Conservation (phyloP, 1,140 invertebrate species). For the Anagrus nilaparvatae region DNA sequence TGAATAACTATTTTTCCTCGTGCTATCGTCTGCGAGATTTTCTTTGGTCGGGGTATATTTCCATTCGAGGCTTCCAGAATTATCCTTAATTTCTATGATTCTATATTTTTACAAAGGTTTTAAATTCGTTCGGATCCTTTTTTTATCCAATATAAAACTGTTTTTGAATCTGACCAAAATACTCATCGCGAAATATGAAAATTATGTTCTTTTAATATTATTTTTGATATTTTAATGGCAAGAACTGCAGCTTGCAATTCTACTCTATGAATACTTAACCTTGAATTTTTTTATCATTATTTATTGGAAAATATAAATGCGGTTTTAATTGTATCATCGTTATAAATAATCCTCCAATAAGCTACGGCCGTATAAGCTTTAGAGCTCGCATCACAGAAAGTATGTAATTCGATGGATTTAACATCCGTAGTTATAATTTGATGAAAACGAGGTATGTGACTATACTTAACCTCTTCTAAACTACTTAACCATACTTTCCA, state of each 20-base stretch:
- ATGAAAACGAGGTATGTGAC: too few relatives aligned
- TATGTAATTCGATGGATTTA: too few relatives aligned
- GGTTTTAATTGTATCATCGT: too few relatives aligned
- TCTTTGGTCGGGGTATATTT: not conserved
- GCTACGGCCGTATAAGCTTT: too few relatives aligned
- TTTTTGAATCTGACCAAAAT: constrained; percentile 13
- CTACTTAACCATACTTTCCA: too few relatives aligned
- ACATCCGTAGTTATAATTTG: too few relatives aligned
- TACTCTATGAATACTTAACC: too few relatives aligned
- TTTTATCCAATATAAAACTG: constrained; percentile 1
- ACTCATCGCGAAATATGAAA: not conserved
- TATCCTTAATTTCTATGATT: not conserved
- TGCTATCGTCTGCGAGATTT: not conserved
- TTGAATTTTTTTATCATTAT: too few relatives aligned
- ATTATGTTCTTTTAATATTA: not conserved
- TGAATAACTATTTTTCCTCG: not conserved
- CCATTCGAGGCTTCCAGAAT: not conserved
- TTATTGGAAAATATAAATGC: too few relatives aligned
- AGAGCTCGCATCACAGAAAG: too few relatives aligned
- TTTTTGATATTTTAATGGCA: not conserved
- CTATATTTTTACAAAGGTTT: not conserved
- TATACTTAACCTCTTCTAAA: too few relatives aligned
- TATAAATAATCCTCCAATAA: too few relatives aligned
- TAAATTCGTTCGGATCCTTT: not conserved
- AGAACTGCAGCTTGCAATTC: constrained; percentile 17